A percentile compares a stretch with the other conserved stretches of the same genome.
These are phyloP conservation scores for Agrotis exclamationis DNA, from an alignment of 2,888 invertebrate genomes.

Conservation along the genomic window DNA sequence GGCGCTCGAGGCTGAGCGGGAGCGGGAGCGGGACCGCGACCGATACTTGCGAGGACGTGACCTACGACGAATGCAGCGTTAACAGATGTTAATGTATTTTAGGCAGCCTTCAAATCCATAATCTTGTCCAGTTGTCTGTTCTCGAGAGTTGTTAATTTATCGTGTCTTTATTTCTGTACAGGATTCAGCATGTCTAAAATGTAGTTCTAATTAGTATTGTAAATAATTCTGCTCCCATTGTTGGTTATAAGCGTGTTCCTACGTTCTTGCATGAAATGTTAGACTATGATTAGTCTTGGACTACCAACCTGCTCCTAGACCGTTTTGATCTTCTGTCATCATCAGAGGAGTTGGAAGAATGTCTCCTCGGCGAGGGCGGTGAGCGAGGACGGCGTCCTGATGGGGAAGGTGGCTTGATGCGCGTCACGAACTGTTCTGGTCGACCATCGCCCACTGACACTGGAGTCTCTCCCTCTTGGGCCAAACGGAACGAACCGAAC, in stretches of 20 bases:
- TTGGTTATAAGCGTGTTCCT: constrained; percentile 24
- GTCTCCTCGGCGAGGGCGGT: constrained; percentile 86
- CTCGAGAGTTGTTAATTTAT: not conserved
- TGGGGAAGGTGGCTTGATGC: constrained; percentile 85
- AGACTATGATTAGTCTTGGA: constrained; percentile 8
- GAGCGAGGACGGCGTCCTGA: constrained; percentile 84
- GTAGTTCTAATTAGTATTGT: constrained; percentile 27
- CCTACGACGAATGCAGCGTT: constrained; percentile 60
- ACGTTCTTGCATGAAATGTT: constrained; percentile 1
- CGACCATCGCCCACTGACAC: constrained; percentile 86
- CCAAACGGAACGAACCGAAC: constrained; percentile 93
- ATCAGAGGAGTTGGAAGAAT: constrained; percentile 85
- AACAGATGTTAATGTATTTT: not conserved
- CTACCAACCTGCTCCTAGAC: constrained; percentile 83
- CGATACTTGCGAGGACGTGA: constrained; percentile 93
- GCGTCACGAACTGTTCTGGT: constrained; percentile 90
- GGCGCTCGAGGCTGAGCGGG: constrained; percentile 88
- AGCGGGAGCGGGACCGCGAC: constrained; percentile 92
- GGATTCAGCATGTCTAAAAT: constrained; percentile 9
- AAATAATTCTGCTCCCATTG: constrained; percentile 22
- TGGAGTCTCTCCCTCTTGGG: constrained; percentile 90
- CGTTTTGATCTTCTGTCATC: constrained; percentile 83
- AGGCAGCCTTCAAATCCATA: not conserved
- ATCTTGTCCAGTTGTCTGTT: not conserved
- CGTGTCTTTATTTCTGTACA: not conserved